Base-by-base conservation (phyloP, 2,113 vertebrate species). In the Dolichotis patagonum region DNA sequence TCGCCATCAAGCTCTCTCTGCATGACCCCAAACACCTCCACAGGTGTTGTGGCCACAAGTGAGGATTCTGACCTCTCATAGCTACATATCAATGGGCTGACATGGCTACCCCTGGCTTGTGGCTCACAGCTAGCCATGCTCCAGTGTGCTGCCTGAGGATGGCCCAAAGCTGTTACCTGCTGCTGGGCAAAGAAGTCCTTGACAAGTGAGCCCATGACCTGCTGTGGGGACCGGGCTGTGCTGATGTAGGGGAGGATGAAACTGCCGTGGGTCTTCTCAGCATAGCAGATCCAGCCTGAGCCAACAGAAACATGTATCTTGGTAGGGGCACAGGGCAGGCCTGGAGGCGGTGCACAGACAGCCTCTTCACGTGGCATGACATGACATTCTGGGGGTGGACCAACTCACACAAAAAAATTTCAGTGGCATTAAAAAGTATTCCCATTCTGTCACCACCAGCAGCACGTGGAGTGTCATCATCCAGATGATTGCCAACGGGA, bases 211-310 rank as follows among this genome's bases (percentile, higher is more conserved):
- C 99, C 99, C 99, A 99, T 99, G 96, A 99, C 99, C 98, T 99
- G 99, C 98, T 99, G 99, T 0, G 99, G 99, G 35, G 99, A 99
- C 92, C 99, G 99, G 65, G 98, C 99, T 0, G 99, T 99, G 81
- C 99, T 99, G 98, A 99, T 98, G 89, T 99, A 98, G 5, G 99
- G 99, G 8, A 99, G 98, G 96, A 99, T 98, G 93, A 99, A 98
- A 12, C 98, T 99, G 67, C 99, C 99, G 0, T 99, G 99, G 30
- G 99, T 99, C 98, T 99, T 99, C 98, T 99, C 99, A 3, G 99
- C 99, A 0, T 99, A 99, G 98, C 99, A 99, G 97, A 99, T 99
- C 99, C 99, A 99, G 35, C 99, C 99, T 99, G 98, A 26, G 94
- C 38, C 30, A 19, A 41, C 14, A 38, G 16, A 88, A 90, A 65